These are phyloP conservation scores for Serilophus lunatus DNA, from an alignment of 2,113 vertebrate genomes.

Conservation along the genomic window DNA sequence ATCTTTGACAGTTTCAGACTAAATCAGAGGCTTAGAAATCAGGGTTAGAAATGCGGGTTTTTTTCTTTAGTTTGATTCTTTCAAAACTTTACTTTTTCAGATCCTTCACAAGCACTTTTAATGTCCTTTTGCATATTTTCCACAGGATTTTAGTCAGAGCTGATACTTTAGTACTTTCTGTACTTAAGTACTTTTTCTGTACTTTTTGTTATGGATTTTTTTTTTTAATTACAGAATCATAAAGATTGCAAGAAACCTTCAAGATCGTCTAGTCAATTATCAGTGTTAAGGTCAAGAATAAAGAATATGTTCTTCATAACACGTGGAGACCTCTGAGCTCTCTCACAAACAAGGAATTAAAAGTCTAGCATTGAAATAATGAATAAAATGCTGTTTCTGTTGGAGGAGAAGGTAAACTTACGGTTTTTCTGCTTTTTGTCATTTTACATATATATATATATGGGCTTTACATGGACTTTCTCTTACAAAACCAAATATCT, in stretches of 20 bases:
- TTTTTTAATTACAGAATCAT: not conserved
- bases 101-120: not conserved
- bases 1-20: not conserved
- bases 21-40: not conserved
- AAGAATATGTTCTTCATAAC: not conserved
- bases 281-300: not conserved
- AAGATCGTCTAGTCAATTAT: not conserved
- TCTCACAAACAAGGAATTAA: not conserved
- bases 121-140: not conserved
- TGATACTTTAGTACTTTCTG: not conserved
- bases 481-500: not conserved
- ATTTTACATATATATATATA: not conserved
- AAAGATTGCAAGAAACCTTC: not conserved
- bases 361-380: not conserved
- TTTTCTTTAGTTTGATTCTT: not conserved
- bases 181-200: not conserved
- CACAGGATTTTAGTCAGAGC: not conserved
- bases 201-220: rapidly evolving
- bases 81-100: not conserved
- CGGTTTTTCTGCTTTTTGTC: not conserved
- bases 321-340: not conserved
- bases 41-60: too few relatives aligned
- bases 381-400: not conserved
- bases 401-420: not conserved
- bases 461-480: not conserved